Conservation (phyloP, 2,113 vertebrate species). For the Hippocampus mohnikei region DNA sequence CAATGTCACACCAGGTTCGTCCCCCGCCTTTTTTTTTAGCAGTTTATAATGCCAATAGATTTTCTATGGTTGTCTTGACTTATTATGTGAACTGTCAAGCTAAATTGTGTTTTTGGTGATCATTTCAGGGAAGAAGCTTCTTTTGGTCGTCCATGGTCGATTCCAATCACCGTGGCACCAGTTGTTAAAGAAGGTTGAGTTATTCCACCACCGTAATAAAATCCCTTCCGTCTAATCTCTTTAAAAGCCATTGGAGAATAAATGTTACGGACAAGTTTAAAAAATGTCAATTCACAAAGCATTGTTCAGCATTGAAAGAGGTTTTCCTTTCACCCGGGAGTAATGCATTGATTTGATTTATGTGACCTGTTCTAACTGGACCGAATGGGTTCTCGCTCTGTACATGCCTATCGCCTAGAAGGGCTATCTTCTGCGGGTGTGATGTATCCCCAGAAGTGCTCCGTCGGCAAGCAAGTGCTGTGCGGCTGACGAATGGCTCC, state of each 20-base stretch:
- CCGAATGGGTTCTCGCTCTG: conserved; percentile 10
- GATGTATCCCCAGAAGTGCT: conserved; percentile 23
- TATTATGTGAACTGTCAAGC: conserved; percentile 36
- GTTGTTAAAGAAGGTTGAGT: background rate
- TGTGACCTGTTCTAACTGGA: conserved; percentile 8
- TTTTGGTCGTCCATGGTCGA: background rate
- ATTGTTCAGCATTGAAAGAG: conserved; percentile 14
- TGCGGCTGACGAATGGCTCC: conserved; percentile 36
- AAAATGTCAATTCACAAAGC: conserved; percentile 5
- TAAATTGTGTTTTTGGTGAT: conserved; percentile 21
- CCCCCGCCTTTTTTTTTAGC: no score
- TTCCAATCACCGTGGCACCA: background rate
- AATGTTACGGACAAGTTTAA: conserved; percentile 1
- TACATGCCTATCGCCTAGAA: conserved; percentile 4
- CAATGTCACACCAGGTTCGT: no score
- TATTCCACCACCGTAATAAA: background rate
- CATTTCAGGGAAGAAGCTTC: background rate
- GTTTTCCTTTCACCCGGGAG: conserved; percentile 11
- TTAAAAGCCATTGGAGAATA: conserved; percentile 3
- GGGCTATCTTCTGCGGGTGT: background rate
- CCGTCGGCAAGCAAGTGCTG: conserved; percentile 11
- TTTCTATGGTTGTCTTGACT: conserved; percentile 14
- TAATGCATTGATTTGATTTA: background rate
- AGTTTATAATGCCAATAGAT: conserved; percentile 24
- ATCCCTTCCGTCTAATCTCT: background rate